phyloP scores from a whole-genome alignment of 2,888 invertebrate genomes.

The Seira ritae region DNA sequence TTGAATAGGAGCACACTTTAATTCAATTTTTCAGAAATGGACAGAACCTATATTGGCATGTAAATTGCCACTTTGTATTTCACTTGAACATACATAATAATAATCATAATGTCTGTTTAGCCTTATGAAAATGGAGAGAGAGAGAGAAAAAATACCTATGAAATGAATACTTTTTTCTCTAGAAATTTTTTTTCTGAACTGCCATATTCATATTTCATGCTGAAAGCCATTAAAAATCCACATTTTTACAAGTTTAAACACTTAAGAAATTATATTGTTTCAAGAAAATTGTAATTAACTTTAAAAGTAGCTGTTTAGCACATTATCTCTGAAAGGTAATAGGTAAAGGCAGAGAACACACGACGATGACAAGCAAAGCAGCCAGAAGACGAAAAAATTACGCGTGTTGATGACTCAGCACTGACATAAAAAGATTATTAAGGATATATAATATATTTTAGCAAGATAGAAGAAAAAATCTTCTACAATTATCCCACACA shows the following conservation, averaged over 20 bases:
- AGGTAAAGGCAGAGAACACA: background rate
- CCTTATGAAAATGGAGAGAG: too few species aligned
- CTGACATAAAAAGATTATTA: conserved; percentile 36
- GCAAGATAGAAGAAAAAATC: conserved; percentile 9
- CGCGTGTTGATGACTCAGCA: conserved; percentile 42
- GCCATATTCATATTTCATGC: conserved; percentile 14
- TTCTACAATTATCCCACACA: conserved; percentile 48
- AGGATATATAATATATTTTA: background rate
- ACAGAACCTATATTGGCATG: conserved; percentile 11
- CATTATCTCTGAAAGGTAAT: conserved; percentile 14
- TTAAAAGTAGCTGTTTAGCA: conserved; percentile 19
- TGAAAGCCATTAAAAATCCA: background rate
- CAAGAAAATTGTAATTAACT: conserved; percentile 18
- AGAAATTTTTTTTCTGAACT: too few species aligned
- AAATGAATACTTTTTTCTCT: too few species aligned
- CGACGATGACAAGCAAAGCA: conserved; percentile 6
- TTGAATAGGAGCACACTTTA: conserved; percentile 9
- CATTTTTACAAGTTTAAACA: conserved; percentile 18
- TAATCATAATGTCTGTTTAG: too few species aligned
- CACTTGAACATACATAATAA: too few species aligned
- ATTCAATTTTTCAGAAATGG: conserved; percentile 18
- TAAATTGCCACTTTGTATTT: background rate
- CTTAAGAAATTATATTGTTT: conserved; percentile 21
- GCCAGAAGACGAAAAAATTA: too few species aligned
- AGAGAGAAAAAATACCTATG: background rate